These are phyloP conservation scores for Eospalax fontanierii DNA, from an alignment of 2,797 vertebrate species.

Conservation along the genomic window DNA sequence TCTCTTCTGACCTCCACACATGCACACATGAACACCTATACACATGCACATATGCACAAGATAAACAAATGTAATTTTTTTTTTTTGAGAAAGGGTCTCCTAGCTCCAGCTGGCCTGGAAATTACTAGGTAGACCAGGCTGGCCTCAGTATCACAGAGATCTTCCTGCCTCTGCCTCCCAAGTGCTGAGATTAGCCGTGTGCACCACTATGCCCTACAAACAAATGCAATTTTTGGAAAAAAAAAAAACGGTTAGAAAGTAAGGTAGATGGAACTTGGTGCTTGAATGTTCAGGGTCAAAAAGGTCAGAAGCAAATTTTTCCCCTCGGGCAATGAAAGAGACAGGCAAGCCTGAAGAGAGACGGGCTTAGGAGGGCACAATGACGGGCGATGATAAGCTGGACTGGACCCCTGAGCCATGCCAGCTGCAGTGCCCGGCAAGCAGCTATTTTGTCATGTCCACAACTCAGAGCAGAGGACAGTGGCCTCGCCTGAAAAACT, in stretches of 20 bases:
- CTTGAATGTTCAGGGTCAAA: background rate
- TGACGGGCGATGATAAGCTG: background rate
- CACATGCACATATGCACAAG: background rate
- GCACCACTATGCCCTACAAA: too few species aligned
- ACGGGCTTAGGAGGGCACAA: background rate
- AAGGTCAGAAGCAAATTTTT: background rate
- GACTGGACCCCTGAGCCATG: background rate
- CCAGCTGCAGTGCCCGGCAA: background rate
- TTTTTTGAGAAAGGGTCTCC: too few species aligned
- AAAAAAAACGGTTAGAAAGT: background rate
- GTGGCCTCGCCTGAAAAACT: slow-evolving; percentile 14
- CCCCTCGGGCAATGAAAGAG: background rate
- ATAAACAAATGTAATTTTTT: background rate
- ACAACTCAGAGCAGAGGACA: background rate
- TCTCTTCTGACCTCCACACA: background rate
- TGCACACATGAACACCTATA: background rate
- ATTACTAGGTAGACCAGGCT: too few species aligned
- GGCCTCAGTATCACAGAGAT: too few species aligned
- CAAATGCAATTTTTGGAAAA: too few species aligned
- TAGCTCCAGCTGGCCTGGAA: too few species aligned
- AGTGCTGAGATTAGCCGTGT: too few species aligned
- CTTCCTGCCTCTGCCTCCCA: too few species aligned
- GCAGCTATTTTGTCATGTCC: background rate
- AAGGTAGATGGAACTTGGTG: background rate
- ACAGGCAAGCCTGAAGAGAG: background rate